Conservation (phyloP, 2,888 invertebrate genomes). For the Drosophila gaucha region DNA sequence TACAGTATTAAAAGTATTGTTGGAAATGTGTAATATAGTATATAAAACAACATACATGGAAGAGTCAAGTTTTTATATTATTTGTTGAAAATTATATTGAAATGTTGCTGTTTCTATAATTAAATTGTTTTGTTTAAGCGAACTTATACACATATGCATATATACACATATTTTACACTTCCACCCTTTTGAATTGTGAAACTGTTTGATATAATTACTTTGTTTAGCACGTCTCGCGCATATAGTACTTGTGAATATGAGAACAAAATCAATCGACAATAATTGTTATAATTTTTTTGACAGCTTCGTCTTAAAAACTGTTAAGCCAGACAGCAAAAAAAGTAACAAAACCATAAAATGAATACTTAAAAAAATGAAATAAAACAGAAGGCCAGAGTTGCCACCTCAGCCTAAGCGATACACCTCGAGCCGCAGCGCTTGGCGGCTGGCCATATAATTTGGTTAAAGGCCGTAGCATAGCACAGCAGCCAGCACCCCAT, state of each 20-base stretch:
- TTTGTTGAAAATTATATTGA: no score
- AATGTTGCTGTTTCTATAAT: no score
- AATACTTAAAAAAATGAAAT: conserved; percentile 7
- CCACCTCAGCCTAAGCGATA: conserved; percentile 32
- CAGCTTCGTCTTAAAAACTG: conserved; percentile 1
- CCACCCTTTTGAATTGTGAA: neutral
- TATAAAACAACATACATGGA: no score
- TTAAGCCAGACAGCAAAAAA: conserved; percentile 9
- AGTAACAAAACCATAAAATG: conserved; percentile 28
- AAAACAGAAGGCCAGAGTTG: conserved; percentile 26
- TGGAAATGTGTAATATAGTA: no score
- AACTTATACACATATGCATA: no score
- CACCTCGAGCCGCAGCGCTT: conserved; percentile 27
- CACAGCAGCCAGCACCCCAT: conserved; percentile 61
- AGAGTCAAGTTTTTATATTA: no score
- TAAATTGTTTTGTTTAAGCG: no score
- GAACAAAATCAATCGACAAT: neutral
- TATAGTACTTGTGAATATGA: neutral
- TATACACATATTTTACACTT: neutral
- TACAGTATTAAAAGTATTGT: no score
- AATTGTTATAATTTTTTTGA: conserved; percentile 21
- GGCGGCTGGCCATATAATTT: conserved; percentile 69
- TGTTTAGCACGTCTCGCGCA: neutral
- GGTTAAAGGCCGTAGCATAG: conserved; percentile 63
- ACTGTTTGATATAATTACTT: conserved; percentile 2